These are phyloP conservation scores for Gallinago paraguaiae DNA, from an alignment of 2,113 vertebrate genomes.

Conservation along the genomic window DNA sequence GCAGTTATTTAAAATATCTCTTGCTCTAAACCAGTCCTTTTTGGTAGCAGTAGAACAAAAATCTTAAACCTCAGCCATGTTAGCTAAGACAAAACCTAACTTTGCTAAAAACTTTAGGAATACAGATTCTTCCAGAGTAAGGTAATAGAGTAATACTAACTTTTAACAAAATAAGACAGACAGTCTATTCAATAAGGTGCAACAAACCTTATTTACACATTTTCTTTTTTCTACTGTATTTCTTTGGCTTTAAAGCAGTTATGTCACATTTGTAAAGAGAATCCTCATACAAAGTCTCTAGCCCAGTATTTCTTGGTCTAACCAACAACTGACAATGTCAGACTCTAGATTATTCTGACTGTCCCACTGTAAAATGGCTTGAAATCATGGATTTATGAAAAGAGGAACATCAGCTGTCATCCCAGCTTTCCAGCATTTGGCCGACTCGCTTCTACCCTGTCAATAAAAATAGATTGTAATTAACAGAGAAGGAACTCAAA, in stretches of 20 bases:
- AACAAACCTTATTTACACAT: neutral
- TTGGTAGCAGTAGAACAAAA: neutral
- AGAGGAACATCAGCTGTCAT: conserved; percentile 30
- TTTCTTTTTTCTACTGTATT: neutral
- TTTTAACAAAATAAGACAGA: neutral
- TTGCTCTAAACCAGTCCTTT: neutral
- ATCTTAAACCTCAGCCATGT: neutral
- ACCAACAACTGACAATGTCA: neutral
- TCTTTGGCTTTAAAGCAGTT: neutral
- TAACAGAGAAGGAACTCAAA: conserved; percentile 41
- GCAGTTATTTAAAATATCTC: neutral
- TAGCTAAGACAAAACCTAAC: neutral
- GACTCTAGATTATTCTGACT: neutral
- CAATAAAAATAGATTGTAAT: conserved; percentile 27
- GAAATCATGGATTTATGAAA: neutral
- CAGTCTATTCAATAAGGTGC: neutral
- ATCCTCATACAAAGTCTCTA: neutral
- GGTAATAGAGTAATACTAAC: neutral
- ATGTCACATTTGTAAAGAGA: neutral
- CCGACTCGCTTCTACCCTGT: neutral
- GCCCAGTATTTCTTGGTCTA: neutral
- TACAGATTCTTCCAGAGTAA: neutral
- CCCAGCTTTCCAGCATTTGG: neutral
- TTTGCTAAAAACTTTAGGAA: neutral
- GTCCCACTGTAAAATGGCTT: neutral